These are phyloP conservation scores for Melieria picta DNA, from an alignment of 2,888 invertebrate species.

Conservation along the genomic window DNA sequence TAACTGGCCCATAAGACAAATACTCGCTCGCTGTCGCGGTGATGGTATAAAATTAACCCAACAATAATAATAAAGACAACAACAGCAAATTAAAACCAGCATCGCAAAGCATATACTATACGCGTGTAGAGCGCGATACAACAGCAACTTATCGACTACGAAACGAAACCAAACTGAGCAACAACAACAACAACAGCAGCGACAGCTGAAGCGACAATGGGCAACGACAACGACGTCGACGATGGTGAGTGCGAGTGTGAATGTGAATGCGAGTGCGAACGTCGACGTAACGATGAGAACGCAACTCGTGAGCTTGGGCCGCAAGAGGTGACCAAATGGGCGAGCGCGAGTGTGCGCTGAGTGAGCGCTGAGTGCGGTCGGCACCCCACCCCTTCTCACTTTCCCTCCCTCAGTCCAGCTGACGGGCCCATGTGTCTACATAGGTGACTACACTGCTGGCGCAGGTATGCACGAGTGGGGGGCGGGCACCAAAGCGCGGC, in stretches of 20 bases:
- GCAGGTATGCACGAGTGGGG: neutral
- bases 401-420: too few relatives aligned
- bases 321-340: too few relatives aligned
- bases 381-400: too few relatives aligned
- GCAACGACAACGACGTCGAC: conserved; percentile 12
- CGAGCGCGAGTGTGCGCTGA: too few relatives aligned
- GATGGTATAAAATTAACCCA: too few relatives aligned
- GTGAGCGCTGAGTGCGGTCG: too few relatives aligned
- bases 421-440: too few relatives aligned
- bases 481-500: neutral
- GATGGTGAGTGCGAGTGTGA: neutral
- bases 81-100: too few relatives aligned
- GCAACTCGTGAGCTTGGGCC: neutral
- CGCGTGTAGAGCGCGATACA: neutral
- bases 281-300: conserved; percentile 23
- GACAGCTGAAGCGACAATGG: neutral
- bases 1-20: too few relatives aligned
- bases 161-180: neutral
- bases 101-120: neutral
- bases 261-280: neutral
- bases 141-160: neutral
- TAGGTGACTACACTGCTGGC: neutral
- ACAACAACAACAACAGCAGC: neutral
- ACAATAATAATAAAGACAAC: too few relatives aligned
- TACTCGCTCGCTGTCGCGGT: too few relatives aligned